Percentiles rank a stretch among this genome's conserved stretches.
Conservation (phyloP, 2,888 invertebrate species). For the Argyra leucocephala region DNA sequence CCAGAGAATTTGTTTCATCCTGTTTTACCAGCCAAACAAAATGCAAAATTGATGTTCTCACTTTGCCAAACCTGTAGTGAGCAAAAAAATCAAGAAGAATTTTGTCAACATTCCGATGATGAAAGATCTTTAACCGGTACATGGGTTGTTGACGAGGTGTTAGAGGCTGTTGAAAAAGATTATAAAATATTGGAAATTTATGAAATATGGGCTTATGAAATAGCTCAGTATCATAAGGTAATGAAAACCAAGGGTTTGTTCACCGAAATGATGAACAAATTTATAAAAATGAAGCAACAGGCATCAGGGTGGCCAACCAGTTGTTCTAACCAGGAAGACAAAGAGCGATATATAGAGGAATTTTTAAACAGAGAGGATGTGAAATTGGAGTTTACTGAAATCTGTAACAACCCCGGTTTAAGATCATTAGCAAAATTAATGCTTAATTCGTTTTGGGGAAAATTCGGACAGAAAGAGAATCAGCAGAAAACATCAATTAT, state of each 20-base stretch:
- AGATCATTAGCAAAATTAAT: slow-evolving; percentile 28
- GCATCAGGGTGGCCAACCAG: slow-evolving; percentile 26
- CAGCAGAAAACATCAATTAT: slow-evolving; percentile 20
- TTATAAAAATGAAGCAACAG: slow-evolving; percentile 28
- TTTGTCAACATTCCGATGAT: slow-evolving; percentile 20
- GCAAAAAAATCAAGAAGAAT: no score
- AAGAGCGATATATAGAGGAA: slow-evolving; percentile 24
- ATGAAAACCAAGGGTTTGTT: slow-evolving; percentile 24
- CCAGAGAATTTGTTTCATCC: slow-evolving; percentile 27
- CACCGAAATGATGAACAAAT: slow-evolving; percentile 28
- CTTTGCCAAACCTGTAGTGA: slow-evolving; percentile 26
- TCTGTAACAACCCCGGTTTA: slow-evolving; percentile 26
- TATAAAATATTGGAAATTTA: no score
- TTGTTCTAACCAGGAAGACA: slow-evolving; percentile 20
- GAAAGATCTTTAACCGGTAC: no score
- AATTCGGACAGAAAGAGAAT: slow-evolving; percentile 17
- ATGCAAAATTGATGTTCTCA: slow-evolving; percentile 28
- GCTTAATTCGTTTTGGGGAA: slow-evolving; percentile 31
- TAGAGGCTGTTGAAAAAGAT: no score
- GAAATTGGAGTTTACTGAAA: slow-evolving; percentile 23
- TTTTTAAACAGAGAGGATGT: slow-evolving; percentile 26
- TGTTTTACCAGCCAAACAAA: slow-evolving; percentile 27
- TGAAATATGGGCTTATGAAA: no score
- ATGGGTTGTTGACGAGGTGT: no score
- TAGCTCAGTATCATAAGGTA: neutral